These are phyloP conservation scores for Platysteira castanea DNA, from an alignment of 2,113 vertebrate species.

Conservation along the genomic window DNA sequence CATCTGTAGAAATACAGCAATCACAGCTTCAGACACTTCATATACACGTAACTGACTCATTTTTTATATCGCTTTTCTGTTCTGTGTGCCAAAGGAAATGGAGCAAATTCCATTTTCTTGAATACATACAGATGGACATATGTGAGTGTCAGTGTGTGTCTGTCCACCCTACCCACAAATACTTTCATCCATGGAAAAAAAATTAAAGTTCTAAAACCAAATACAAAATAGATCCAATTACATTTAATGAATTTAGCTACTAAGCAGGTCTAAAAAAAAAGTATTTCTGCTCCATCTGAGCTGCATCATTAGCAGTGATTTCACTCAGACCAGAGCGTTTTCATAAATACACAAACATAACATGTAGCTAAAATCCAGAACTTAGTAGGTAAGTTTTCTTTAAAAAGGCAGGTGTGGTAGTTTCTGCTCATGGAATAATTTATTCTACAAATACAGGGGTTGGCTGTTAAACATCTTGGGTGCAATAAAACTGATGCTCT, in stretches of 20 bases:
- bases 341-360: background rate
- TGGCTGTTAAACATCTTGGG: background rate
- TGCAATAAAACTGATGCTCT: background rate
- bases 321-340: background rate
- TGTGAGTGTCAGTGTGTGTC: background rate
- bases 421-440: background rate
- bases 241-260: background rate
- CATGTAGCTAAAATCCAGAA: background rate
- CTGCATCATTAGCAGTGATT: background rate
- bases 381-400: background rate
- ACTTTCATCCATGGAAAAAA: background rate
- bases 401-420: background rate
- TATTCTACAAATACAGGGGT: background rate
- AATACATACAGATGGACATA: background rate
- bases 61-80: background rate
- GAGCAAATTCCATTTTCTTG: background rate
- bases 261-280: background rate
- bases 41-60: background rate
- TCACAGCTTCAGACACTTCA: background rate
- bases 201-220: background rate
- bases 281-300: background rate
- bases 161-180: background rate
- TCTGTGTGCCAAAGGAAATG: background rate
- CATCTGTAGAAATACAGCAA: background rate
- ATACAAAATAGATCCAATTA: background rate